These are phyloP conservation scores for Phrynocephalus forsythii DNA, from an alignment of 2,797 vertebrate species.

Conservation along the genomic window DNA sequence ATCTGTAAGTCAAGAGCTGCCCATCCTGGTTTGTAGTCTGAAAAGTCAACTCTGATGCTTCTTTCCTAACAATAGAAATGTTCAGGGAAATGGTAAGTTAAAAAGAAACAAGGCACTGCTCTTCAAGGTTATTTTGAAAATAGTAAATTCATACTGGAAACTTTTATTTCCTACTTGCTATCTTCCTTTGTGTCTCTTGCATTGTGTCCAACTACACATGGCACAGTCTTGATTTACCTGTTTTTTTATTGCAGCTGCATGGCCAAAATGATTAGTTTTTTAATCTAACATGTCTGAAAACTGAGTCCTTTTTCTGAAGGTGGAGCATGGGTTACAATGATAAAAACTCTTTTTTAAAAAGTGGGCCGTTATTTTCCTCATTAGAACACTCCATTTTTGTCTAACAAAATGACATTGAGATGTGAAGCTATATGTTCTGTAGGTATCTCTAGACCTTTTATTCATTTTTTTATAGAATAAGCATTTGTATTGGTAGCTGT, in stretches of 20 bases:
- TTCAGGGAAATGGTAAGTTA: not conserved
- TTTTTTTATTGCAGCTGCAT: not conserved
- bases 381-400: not conserved
- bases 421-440: not conserved
- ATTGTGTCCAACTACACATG: not conserved
- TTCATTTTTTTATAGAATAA: conserved; percentile 13
- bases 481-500: not conserved
- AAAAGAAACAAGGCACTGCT: not conserved
- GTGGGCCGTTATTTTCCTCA: not conserved
- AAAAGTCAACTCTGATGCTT: not conserved
- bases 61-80: not conserved
- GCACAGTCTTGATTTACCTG: not conserved
- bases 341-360: not conserved
- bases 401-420: conserved; percentile 25
- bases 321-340: not conserved
- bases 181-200: not conserved
- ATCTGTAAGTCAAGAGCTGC: too few relatives aligned
- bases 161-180: not conserved
- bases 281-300: not conserved
- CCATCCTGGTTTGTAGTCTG: not conserved
- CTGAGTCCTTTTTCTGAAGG: not conserved
- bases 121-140: not conserved
- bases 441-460: not conserved
- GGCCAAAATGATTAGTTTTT: not conserved
- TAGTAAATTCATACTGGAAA: not conserved